Percentiles rank a stretch among this genome's conserved stretches.
phyloP scores from a whole-genome alignment of 2,888 invertebrate genomes.

The Pristionchus mayeri region DNA sequence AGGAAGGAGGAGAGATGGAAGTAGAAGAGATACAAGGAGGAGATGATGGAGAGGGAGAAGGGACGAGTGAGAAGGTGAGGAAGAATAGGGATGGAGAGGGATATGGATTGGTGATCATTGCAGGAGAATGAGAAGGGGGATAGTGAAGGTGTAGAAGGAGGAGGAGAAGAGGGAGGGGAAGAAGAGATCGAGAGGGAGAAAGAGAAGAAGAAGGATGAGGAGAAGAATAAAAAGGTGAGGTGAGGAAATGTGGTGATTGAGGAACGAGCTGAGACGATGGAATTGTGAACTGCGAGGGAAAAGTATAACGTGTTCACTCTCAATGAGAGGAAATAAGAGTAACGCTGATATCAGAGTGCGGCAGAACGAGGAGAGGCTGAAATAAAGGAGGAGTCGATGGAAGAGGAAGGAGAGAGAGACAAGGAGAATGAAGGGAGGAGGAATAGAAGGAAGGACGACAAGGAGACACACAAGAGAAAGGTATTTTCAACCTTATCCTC shows the following conservation, averaged over 20 bases:
- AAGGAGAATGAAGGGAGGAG: slow-evolving; percentile 22
- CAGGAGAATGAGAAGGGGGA: not conserved
- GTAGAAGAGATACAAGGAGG: not conserved
- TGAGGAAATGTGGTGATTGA: no score
- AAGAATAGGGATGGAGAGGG: not conserved
- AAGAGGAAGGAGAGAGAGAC: not conserved
- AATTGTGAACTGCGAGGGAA: no score
- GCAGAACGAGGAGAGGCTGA: slow-evolving; percentile 12
- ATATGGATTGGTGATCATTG: not conserved
- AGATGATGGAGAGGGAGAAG: not conserved
- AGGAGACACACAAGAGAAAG: slow-evolving; percentile 2
- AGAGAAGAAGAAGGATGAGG: not conserved
- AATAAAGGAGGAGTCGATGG: not conserved
- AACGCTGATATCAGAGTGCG: not conserved
- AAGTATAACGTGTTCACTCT: no score
- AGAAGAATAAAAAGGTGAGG: not conserved
- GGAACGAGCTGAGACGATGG: not conserved
- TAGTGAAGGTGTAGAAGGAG: not conserved
- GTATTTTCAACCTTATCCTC: not conserved
- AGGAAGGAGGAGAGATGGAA: not conserved
- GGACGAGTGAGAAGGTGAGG: not conserved
- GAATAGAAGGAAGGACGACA: not conserved
- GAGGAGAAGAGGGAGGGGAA: not conserved
- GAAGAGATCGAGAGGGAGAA: not conserved
- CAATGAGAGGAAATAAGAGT: no score